These are phyloP conservation scores for Pelochelys cantorii DNA, from an alignment of 2,797 vertebrate genomes.

Conservation along the genomic window DNA sequence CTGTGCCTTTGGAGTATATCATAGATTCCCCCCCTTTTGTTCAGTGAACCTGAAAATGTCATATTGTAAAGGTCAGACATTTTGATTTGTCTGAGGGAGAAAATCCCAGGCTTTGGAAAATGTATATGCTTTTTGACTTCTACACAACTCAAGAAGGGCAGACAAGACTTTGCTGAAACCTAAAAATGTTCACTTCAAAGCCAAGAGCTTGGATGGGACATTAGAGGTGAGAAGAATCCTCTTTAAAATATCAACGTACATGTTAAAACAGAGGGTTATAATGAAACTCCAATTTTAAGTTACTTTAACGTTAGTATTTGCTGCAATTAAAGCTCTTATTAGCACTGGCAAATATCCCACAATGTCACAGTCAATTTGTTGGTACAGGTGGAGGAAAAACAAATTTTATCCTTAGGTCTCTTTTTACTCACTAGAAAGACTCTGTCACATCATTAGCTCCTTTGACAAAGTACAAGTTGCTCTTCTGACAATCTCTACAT, in stretches of 20 bases:
- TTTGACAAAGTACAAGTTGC: neutral
- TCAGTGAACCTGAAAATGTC: neutral
- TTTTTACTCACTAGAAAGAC: neutral
- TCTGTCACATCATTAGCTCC: neutral
- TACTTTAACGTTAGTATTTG: neutral
- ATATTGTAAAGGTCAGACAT: neutral
- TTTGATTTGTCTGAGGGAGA: neutral
- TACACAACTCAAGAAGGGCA: neutral
- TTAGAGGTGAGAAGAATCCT: accelerated
- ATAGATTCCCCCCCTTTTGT: neutral
- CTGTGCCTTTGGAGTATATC: neutral
- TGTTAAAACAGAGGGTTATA: neutral
- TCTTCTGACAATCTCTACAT: neutral
- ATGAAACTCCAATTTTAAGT: neutral
- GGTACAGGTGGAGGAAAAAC: neutral
- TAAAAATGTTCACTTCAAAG: neutral
- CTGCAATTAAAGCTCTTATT: neutral
- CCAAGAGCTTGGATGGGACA: neutral
- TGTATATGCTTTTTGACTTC: neutral
- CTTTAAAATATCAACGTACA: neutral
- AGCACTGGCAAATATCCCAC: accelerated
- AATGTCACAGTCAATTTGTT: neutral
- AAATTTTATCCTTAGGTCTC: neutral
- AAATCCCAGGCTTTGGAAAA: neutral
- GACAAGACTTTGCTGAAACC: neutral